phyloP scores from a whole-genome alignment of 2,113 vertebrate genomes.

The Nerophis lumbriciformis region DNA sequence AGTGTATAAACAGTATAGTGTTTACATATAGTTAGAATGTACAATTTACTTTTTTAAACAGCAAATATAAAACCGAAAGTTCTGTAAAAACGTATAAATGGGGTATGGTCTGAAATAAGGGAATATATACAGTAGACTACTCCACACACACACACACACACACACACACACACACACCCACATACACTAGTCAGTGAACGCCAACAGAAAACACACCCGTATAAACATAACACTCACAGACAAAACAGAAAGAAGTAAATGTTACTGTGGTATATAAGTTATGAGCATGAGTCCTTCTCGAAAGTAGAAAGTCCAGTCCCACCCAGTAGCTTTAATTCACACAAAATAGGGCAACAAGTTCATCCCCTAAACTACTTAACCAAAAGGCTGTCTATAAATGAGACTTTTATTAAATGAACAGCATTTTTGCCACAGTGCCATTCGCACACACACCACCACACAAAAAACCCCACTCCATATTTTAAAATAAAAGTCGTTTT shows the following conservation, averaged over 20 bases:
- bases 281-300: constrained; percentile 25
- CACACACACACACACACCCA: constrained; percentile 2
- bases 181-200: constrained; percentile 24
- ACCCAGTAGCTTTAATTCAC: constrained; percentile 31
- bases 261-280: constrained; percentile 9
- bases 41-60: not conserved
- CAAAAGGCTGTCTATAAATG: constrained; percentile 16
- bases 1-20: constrained; percentile 16
- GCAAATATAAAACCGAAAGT: not conserved
- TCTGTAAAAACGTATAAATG: not conserved
- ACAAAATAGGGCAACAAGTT: constrained; percentile 42
- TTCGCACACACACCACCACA: not conserved
- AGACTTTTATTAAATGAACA: not conserved
- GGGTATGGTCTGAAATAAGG: constrained; percentile 22
- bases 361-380: constrained; percentile 29
- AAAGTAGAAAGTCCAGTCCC: constrained; percentile 18
- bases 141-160: constrained; percentile 9
- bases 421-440: constrained; percentile 2
- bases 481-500: not conserved
- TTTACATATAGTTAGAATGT: constrained; percentile 10
- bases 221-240: constrained; percentile 19
- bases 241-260: constrained; percentile 24
- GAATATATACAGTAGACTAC: constrained; percentile 27
- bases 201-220: constrained; percentile 26
- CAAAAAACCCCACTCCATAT: not conserved